Evolutionary conservation across 2,113 vertebrate genomes (phyloP).

Genomic region (Pygoscelis adeliae): DNA sequence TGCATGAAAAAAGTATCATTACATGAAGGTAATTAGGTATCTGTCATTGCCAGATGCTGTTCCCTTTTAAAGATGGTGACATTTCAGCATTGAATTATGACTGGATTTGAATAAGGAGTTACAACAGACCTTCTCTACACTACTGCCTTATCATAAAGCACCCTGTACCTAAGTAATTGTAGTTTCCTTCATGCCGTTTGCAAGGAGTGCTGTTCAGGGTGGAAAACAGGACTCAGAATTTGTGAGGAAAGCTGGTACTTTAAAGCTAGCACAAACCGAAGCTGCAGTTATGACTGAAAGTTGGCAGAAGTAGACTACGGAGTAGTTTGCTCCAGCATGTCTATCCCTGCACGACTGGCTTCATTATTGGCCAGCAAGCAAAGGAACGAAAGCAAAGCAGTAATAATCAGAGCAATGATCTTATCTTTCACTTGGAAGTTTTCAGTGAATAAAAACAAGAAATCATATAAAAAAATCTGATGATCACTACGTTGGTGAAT

Average conservation of each 20-base stretch:
- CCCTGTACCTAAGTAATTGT: background rate
- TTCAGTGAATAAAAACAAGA: background rate
- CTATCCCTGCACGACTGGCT: background rate
- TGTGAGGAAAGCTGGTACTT: background rate
- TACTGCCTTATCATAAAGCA: background rate
- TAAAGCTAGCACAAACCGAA: background rate
- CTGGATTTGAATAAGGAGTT: background rate
- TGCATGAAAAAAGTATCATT: background rate
- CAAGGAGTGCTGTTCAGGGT: background rate
- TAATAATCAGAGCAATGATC: background rate
- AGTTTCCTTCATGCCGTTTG: background rate
- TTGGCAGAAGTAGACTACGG: background rate
- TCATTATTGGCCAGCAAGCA: background rate
- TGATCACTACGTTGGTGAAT: background rate
- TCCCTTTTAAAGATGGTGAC: conserved; percentile 14
- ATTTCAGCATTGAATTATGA: conserved; percentile 22
- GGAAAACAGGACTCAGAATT: background rate
- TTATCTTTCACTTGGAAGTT: background rate
- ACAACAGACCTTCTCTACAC: background rate
- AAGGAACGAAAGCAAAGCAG: background rate
- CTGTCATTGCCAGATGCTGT: conserved; percentile 17
- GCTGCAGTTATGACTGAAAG: background rate
- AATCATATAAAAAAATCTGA: background rate
- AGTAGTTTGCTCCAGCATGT: background rate
- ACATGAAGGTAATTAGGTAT: conserved; percentile 29